phyloP scores from a whole-genome alignment of 64 coral and sea anemone genomes.

The Montipora cactus region DNA sequence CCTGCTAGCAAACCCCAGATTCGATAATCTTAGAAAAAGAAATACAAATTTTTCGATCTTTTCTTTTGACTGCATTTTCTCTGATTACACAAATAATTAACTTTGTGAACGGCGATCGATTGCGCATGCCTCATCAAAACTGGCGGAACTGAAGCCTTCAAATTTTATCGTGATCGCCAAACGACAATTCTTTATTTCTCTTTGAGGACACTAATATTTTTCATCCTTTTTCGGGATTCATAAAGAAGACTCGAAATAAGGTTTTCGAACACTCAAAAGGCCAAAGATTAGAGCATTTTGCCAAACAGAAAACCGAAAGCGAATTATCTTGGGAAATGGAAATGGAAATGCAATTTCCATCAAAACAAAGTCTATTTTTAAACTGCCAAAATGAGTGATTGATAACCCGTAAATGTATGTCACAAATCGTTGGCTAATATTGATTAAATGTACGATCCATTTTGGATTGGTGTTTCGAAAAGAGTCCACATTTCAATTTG shows the following conservation, averaged over 20 bases:
- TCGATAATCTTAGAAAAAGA: not conserved
- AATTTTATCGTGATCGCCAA: not conserved
- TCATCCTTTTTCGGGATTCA: not conserved
- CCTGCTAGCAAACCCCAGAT: not conserved
- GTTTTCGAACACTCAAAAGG: not conserved
- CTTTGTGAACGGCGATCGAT: not conserved
- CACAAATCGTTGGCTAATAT: not conserved
- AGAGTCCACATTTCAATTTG: conserved; percentile 17
- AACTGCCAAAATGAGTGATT: not conserved
- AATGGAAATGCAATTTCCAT: conserved; percentile 32
- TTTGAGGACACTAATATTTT: not conserved
- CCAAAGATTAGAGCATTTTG: conserved; percentile 27
- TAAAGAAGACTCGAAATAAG: not conserved
- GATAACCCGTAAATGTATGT: conserved; percentile 17
- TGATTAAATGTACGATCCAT: not conserved
- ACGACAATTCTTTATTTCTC: not conserved
- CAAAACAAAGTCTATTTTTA: conserved; percentile 17
- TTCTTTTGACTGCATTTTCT: not conserved
- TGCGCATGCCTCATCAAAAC: conserved; percentile 14
- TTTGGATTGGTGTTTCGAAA: not conserved
- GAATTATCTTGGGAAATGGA: not conserved
- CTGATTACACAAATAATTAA: not conserved
- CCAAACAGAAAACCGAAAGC: not conserved
- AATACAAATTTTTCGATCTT: not conserved
- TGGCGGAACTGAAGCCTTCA: not conserved